phyloP scores from a whole-genome alignment of 2,888 invertebrate species.

The Blomia tropicalis region DNA sequence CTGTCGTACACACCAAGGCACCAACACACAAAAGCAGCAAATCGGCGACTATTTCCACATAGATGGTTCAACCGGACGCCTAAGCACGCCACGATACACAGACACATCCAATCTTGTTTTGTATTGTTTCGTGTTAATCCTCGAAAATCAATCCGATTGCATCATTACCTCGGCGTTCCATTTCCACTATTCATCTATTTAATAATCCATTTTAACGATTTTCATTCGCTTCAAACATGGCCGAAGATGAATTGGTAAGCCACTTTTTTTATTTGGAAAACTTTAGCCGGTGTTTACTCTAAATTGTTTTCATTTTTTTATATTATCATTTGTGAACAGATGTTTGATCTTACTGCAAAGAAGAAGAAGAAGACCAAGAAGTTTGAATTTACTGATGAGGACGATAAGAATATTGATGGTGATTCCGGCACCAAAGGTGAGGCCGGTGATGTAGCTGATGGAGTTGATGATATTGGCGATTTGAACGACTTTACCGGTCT shows the following conservation, averaged over 20 bases:
- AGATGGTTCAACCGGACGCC: background rate
- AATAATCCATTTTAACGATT: background rate
- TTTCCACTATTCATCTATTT: background rate
- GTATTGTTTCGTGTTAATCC: too few relatives aligned
- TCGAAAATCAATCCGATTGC: too few relatives aligned
- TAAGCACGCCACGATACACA: background rate
- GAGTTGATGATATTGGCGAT: conserved; percentile 30
- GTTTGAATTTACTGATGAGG: conserved; percentile 50
- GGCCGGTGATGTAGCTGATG: conserved; percentile 30
- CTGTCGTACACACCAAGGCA: too few relatives aligned
- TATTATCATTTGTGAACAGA: conserved; percentile 19
- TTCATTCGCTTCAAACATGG: conserved; percentile 15
- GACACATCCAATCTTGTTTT: too few relatives aligned
- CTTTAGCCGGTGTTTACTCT: background rate
- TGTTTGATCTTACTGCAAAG: conserved; percentile 30
- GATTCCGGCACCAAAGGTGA: conserved; percentile 33
- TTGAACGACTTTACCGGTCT: conserved; percentile 31
- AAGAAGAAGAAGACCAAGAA: conserved; percentile 79
- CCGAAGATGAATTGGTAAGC: conserved; percentile 22
- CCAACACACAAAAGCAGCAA: too few relatives aligned
- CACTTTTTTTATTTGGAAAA: too few relatives aligned
- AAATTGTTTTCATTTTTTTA: background rate
- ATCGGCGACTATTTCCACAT: background rate
- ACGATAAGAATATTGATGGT: conserved; percentile 41
- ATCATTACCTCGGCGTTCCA: background rate